phyloP scores from a whole-genome alignment of 1,140 invertebrate genomes.

The Papilio helenus region DNA sequence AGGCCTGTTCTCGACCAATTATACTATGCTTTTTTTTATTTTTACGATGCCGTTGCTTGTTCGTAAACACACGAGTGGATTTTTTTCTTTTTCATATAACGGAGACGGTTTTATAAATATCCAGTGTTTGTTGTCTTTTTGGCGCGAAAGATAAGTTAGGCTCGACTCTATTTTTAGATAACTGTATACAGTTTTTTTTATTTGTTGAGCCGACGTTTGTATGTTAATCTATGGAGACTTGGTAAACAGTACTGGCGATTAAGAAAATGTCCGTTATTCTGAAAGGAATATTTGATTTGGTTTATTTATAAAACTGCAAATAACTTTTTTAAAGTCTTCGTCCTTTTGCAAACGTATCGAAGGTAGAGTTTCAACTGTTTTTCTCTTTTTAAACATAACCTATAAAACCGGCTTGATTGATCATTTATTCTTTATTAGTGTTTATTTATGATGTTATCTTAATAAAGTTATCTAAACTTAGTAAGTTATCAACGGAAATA shows the following conservation, averaged over 20 bases:
- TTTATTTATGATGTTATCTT: not conserved
- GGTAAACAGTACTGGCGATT: not conserved
- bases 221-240: conserved; percentile 3
- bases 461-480: conserved; percentile 2
- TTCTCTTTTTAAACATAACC: not conserved
- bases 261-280: not conserved
- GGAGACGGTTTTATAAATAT: conserved; percentile 48
- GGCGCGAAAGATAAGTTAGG: conserved; percentile 35
- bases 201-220: conserved; percentile 11
- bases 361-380: not conserved
- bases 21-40: conserved; percentile 54
- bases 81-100: conserved; percentile 56
- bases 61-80: conserved; percentile 50
- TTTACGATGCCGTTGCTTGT: conserved; percentile 53
- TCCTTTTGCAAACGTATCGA: not conserved
- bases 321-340: not conserved
- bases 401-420: not conserved
- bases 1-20: conserved; percentile 57
- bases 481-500: conserved; percentile 10
- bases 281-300: not conserved
- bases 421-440: not conserved
- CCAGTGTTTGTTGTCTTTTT: conserved; percentile 39
- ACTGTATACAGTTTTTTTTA: conserved; percentile 5
- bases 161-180: conserved; percentile 7
- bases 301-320: conserved; percentile 2